A percentile compares a stretch with the other conserved stretches of the same genome.
These are phyloP conservation scores for Struthidea cinerea DNA, from an alignment of 2,113 vertebrate genomes.

Conservation along the genomic window DNA sequence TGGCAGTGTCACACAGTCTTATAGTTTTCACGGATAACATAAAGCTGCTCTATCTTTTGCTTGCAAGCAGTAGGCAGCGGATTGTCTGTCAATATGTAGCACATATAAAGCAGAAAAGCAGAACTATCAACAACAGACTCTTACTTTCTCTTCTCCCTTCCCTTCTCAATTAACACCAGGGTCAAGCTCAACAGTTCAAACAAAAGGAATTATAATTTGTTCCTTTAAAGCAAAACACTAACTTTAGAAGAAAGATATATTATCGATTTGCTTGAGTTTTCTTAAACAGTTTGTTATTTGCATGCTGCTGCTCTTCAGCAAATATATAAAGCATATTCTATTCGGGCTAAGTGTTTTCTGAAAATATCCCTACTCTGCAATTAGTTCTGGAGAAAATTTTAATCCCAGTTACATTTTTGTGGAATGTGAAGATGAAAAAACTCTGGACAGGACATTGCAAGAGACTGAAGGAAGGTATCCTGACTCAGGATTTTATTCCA, in stretches of 20 bases:
- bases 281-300: background rate
- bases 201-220: background rate
- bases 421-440: background rate
- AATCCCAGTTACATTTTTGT: background rate
- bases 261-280: background rate
- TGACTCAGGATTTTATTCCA: background rate
- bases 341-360: background rate
- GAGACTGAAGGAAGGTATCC: background rate
- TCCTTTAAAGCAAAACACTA: background rate
- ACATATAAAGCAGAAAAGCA: background rate
- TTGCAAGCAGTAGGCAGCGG: background rate
- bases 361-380: background rate
- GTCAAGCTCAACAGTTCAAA: background rate
- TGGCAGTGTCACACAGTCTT: background rate
- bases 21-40: background rate
- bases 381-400: background rate
- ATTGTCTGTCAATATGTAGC: background rate
- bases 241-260: background rate
- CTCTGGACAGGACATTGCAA: background rate
- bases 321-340: background rate
- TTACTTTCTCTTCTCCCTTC: background rate
- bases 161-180: background rate
- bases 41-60: background rate
- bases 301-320: background rate
- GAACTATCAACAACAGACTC: background rate